Conservation (phyloP, 2,797 vertebrate genomes). For the Darevskia nairensis region DNA sequence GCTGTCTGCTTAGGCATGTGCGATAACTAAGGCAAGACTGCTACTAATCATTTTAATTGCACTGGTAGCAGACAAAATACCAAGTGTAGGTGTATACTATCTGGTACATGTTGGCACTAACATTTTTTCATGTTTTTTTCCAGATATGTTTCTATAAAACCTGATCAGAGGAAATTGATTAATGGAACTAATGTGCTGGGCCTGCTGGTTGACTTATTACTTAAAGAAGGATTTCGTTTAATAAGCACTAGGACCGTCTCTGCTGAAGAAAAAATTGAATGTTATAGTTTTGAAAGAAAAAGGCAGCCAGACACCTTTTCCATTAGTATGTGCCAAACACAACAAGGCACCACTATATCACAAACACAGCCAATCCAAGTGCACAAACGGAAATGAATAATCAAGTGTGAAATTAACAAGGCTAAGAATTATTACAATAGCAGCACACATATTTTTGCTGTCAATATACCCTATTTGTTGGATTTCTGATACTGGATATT, state of each 20-base stretch:
- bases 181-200: conserved; percentile 81
- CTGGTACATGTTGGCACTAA: no score
- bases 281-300: conserved; percentile 78
- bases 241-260: conserved; percentile 74
- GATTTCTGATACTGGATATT: background rate
- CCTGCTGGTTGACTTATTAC: conserved; percentile 76
- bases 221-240: conserved; percentile 78
- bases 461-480: background rate
- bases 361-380: conserved; percentile 62
- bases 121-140: background rate
- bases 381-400: conserved; percentile 69
- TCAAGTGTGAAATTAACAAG: background rate
- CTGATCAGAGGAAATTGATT: conserved; percentile 77
- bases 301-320: conserved; percentile 62
- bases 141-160: conserved; percentile 81
- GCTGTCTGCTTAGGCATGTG: no score
- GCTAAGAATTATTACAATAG: background rate
- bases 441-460: background rate
- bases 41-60: no score
- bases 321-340: conserved; percentile 47
- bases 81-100: no score
- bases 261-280: conserved; percentile 78
- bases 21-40: no score
- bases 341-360: conserved; percentile 42
- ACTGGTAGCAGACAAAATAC: no score